A percentile compares a stretch with the other conserved stretches of the same genome.
Evolutionary conservation across 2,113 vertebrate genomes (phyloP).

Genomic region (Epinephelus lanceolatus): DNA sequence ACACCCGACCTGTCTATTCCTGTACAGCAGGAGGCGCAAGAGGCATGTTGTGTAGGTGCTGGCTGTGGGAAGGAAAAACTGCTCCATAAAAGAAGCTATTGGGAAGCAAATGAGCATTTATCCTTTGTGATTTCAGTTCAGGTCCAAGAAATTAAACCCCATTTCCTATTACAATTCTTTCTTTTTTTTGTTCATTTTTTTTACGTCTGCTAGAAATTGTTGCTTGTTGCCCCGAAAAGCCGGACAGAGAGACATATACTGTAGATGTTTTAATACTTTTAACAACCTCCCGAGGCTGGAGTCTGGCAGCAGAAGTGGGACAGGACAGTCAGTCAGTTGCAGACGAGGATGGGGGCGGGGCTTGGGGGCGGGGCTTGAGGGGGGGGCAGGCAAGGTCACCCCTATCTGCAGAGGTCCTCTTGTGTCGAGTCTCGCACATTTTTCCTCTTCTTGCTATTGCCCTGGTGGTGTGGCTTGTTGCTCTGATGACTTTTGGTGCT

Average conservation of each 20-base stretch:
- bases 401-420: slow-evolving; percentile 97
- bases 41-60: slow-evolving; percentile 64
- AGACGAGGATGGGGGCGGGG: slow-evolving; percentile 47
- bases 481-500: slow-evolving; percentile 90
- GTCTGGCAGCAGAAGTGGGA: slow-evolving; percentile 70
- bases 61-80: slow-evolving; percentile 60
- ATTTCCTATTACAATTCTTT: slow-evolving; percentile 54
- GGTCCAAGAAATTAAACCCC: slow-evolving; percentile 69
- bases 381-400: slow-evolving; percentile 28
- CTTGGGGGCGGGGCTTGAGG: no score
- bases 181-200: slow-evolving; percentile 52
- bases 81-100: slow-evolving; percentile 69
- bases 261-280: slow-evolving; percentile 63
- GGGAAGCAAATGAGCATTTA: slow-evolving; percentile 67
- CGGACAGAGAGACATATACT: slow-evolving; percentile 47
- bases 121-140: slow-evolving; percentile 76
- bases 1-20: slow-evolving; percentile 71
- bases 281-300: slow-evolving; percentile 68
- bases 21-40: slow-evolving; percentile 74
- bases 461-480: slow-evolving; percentile 92
- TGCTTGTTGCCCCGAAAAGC: slow-evolving; percentile 65
- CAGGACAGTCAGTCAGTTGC: slow-evolving; percentile 63
- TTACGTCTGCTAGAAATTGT: slow-evolving; percentile 69
- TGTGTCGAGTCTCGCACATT: slow-evolving; percentile 92
- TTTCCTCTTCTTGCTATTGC: slow-evolving; percentile 97